Percentiles rank a stretch among this genome's conserved stretches.
Evolutionary conservation across 2,888 invertebrate genomes (phyloP).

Genomic region (Lasioglossum villosulum): DNA sequence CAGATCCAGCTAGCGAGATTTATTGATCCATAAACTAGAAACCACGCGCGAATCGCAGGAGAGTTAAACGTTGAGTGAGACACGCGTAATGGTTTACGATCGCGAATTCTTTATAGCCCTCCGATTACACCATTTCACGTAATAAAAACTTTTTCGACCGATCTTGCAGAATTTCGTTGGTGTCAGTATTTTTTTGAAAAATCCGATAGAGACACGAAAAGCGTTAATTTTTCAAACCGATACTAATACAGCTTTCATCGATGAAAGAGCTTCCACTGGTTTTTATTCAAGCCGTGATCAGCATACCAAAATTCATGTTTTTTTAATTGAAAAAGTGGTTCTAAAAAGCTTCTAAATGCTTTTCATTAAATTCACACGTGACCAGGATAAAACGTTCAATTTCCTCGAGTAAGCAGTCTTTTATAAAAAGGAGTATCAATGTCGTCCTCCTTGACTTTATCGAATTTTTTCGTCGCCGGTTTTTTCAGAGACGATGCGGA

Average conservation of each 20-base stretch:
- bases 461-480: background rate
- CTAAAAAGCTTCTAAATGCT: background rate
- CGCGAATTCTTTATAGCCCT: slow-evolving; percentile 50
- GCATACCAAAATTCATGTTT: background rate
- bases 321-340: too few relatives aligned
- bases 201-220: too few relatives aligned
- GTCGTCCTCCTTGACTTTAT: background rate
- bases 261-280: background rate
- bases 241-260: background rate
- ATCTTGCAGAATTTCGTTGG: slow-evolving; percentile 27
- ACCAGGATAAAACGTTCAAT: background rate
- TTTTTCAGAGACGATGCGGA: background rate
- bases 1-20: slow-evolving; percentile 41
- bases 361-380: background rate
- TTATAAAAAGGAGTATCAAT: background rate
- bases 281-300: background rate
- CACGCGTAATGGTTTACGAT: slow-evolving; percentile 55
- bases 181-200: background rate
- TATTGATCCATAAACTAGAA: slow-evolving; percentile 63
- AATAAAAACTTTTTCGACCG: slow-evolving; percentile 19
- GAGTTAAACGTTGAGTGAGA: slow-evolving; percentile 60
- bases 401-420: background rate
- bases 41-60: slow-evolving; percentile 47
- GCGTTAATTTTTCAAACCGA: background rate
- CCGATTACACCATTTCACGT: slow-evolving; percentile 40